phyloP scores from a whole-genome alignment of 2,888 invertebrate species.

The Orthosia incerta region DNA sequence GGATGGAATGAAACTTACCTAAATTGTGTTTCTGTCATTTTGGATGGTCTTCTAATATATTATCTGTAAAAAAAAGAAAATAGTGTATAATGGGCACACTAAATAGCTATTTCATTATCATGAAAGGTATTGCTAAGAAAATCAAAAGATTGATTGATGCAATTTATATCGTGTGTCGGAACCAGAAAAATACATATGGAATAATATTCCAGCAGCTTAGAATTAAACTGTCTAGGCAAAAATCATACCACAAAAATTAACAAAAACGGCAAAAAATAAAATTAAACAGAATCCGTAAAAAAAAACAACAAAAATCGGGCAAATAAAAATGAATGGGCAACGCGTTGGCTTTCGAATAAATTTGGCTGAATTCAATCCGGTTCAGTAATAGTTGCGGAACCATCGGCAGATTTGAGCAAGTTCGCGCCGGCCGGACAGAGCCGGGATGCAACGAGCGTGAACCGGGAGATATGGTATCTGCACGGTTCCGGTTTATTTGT shows the following conservation, averaged over 20 bases:
- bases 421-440: constrained; percentile 69
- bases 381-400: constrained; percentile 66
- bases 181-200: background rate
- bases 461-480: constrained; percentile 56
- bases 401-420: constrained; percentile 74
- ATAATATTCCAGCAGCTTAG: background rate
- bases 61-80: constrained; percentile 47
- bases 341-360: constrained; percentile 64
- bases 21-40: constrained; percentile 59
- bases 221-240: background rate
- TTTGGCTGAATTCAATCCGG: constrained; percentile 70
- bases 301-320: background rate
- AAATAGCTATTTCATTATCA: background rate
- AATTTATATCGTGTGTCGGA: background rate
- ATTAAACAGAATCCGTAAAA: constrained; percentile 18
- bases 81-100: background rate
- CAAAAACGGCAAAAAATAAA: constrained; percentile 11
- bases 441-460: constrained; percentile 55
- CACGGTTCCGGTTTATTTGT: constrained; percentile 44
- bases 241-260: background rate
- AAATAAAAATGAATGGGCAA: constrained; percentile 53
- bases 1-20: constrained; percentile 27
- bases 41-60: constrained; percentile 5
- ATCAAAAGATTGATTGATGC: background rate
- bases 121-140: background rate